These are phyloP conservation scores for Anastatus disparis DNA, from an alignment of 1,140 invertebrate genomes.

Conservation along the genomic window DNA sequence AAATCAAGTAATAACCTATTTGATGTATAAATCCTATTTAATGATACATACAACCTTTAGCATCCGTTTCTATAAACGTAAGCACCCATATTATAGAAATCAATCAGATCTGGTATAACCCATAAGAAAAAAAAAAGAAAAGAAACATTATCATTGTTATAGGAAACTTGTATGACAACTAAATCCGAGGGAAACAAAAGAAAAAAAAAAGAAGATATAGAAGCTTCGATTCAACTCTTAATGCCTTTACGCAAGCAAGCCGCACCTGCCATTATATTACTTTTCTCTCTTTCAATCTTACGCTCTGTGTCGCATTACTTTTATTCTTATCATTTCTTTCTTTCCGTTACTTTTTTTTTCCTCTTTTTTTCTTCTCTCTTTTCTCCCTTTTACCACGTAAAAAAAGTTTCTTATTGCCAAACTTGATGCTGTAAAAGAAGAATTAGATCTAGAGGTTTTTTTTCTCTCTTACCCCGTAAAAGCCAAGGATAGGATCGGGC, in stretches of 20 bases:
- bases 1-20: not conserved
- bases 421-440: constrained; percentile 58
- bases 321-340: no score
- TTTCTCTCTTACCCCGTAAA: constrained; percentile 12
- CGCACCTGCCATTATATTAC: constrained; percentile 50
- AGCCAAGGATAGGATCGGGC: constrained; percentile 16
- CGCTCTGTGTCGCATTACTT: no score
- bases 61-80: no score
- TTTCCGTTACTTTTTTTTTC: constrained; percentile 39
- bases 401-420: constrained; percentile 64
- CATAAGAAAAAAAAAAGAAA: not conserved
- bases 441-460: constrained; percentile 58
- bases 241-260: constrained; percentile 51
- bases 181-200: constrained; percentile 10
- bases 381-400: constrained; percentile 35
- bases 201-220: no score
- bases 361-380: constrained; percentile 38
- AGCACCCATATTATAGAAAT: no score
- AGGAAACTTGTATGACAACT: not conserved
- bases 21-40: no score
- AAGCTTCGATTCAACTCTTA: constrained; percentile 60
- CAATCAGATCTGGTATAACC: constrained; percentile 24
- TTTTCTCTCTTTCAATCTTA: constrained; percentile 40
- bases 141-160: not conserved
- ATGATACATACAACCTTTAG: no score